A percentile compares a stretch with the other conserved stretches of the same genome.
Evolutionary conservation across 2,113 vertebrate genomes (phyloP).

Genomic region (Clinocottus analis): DNA sequence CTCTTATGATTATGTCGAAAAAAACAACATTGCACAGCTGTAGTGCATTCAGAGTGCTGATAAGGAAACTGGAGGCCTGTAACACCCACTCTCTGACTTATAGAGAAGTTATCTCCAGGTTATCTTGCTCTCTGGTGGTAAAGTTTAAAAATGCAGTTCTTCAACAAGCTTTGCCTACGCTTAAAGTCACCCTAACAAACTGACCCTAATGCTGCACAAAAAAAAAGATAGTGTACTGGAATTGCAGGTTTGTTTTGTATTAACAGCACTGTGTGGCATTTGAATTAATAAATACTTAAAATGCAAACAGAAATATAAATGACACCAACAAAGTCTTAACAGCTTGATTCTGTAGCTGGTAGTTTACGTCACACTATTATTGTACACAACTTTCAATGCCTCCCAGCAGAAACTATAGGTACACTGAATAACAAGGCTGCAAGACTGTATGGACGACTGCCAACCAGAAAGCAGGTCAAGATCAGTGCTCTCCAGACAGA

Average conservation of each 20-base stretch:
- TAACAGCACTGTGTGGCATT: background rate
- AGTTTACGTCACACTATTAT: constrained; percentile 7
- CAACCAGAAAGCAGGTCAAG: constrained; percentile 73
- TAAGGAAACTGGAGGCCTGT: constrained; percentile 29
- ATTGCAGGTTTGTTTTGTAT: background rate
- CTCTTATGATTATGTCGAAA: constrained; percentile 7
- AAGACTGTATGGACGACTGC: constrained; percentile 45
- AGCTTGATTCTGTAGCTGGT: background rate
- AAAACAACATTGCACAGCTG: constrained; percentile 30
- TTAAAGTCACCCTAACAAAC: background rate
- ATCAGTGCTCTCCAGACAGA: constrained; percentile 56
- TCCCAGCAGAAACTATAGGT: constrained; percentile 52
- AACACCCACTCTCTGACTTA: constrained; percentile 24
- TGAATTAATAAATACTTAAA: background rate
- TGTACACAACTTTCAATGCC: constrained; percentile 1
- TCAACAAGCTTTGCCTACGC: background rate
- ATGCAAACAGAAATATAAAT: constrained; percentile 1
- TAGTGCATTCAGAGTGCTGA: constrained; percentile 37
- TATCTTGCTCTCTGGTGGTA: constrained; percentile 71
- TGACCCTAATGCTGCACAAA: background rate
- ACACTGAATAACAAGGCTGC: constrained; percentile 29
- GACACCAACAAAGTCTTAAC: background rate
- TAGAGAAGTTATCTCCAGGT: constrained; percentile 29
- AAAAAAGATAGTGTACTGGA: background rate
- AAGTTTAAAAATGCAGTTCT: constrained; percentile 47